These are phyloP conservation scores for Drosophila erecta DNA, from an alignment of 1,140 invertebrate genomes.

Conservation along the genomic window DNA sequence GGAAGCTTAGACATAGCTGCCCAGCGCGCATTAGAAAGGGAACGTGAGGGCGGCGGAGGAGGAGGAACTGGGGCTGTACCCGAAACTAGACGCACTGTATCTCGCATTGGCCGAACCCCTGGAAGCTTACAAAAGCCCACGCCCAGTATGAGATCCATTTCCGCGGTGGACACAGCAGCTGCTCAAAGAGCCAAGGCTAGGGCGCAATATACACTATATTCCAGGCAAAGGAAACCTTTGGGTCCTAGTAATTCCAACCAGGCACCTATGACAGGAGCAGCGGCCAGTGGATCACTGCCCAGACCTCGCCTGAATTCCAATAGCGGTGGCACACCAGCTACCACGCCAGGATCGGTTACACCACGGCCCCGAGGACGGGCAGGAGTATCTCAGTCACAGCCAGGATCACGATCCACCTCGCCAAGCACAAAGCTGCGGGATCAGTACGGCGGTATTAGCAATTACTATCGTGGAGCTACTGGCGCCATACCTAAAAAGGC, in stretches of 20 bases:
- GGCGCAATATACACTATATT: constrained; percentile 91
- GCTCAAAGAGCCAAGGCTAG: constrained; percentile 93
- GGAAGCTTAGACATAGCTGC: constrained; percentile 93
- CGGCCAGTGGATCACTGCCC: constrained; percentile 84
- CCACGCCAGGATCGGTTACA: constrained; percentile 85
- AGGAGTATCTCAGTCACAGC: constrained; percentile 95
- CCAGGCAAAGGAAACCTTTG: constrained; percentile 87
- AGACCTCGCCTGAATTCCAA: constrained; percentile 60
- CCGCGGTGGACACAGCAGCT: constrained; percentile 96
- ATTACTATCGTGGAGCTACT: constrained; percentile 78
- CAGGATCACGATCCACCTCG: constrained; percentile 92
- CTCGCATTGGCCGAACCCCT: constrained; percentile 67
- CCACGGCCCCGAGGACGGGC: constrained; percentile 86
- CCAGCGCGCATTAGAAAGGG: constrained; percentile 92
- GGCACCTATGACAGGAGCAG: constrained; percentile 87
- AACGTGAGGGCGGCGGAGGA: constrained; percentile 79
- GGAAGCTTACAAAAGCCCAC: constrained; percentile 70
- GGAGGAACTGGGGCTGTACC: constrained; percentile 15
- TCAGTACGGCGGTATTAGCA: constrained; percentile 84
- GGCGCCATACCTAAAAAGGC: constrained; percentile 85
- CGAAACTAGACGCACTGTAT: constrained; percentile 58
- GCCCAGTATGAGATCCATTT: constrained; percentile 91
- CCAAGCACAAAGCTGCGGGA: constrained; percentile 91
- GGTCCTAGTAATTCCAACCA: constrained; percentile 75
- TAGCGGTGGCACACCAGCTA: constrained; percentile 76